Conservation (phyloP, 2,113 vertebrate genomes). For the Ciconia stormi region DNA sequence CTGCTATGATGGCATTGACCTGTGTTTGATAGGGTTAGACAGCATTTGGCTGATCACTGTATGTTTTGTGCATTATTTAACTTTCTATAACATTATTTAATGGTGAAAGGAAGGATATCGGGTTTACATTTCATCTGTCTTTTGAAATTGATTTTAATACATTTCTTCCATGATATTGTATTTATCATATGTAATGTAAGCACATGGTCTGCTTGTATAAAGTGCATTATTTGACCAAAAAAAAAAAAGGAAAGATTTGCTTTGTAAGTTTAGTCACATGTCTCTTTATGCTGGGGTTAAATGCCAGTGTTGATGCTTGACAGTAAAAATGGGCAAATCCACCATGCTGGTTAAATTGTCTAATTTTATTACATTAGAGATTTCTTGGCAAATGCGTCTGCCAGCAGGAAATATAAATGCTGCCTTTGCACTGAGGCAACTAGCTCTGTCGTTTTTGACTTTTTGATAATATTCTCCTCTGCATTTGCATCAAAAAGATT, state of each 20-base stretch:
- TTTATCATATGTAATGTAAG: conserved; percentile 14
- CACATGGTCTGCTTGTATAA: not conserved
- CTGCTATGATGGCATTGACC: conserved; percentile 83
- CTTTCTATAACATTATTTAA: conserved; percentile 73
- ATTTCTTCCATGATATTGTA: not conserved
- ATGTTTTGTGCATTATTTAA: conserved; percentile 80
- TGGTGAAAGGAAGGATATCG: conserved; percentile 64
- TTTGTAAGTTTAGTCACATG: conserved; percentile 72
- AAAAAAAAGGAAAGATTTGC: not conserved
- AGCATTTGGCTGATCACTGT: conserved; percentile 75
- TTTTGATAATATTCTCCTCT: conserved; percentile 63
- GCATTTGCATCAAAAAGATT: conserved; percentile 66
- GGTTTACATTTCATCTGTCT: conserved; percentile 64
- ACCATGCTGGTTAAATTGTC: conserved; percentile 81
- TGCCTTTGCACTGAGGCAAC: conserved; percentile 65
- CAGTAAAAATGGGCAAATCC: conserved; percentile 76
- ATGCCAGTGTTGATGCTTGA: conserved; percentile 74
- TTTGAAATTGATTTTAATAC: conserved; percentile 49
- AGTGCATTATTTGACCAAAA: conserved; percentile 20
- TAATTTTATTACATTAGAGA: conserved; percentile 83
- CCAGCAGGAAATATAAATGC: conserved; percentile 77
- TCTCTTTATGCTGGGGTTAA: conserved; percentile 72
- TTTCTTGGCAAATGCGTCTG: conserved; percentile 79
- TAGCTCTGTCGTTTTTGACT: conserved; percentile 60
- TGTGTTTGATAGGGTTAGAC: conserved; percentile 88